Evolutionary conservation across 2,797 vertebrate genomes (phyloP).

Genomic region (Chromis chromis): DNA sequence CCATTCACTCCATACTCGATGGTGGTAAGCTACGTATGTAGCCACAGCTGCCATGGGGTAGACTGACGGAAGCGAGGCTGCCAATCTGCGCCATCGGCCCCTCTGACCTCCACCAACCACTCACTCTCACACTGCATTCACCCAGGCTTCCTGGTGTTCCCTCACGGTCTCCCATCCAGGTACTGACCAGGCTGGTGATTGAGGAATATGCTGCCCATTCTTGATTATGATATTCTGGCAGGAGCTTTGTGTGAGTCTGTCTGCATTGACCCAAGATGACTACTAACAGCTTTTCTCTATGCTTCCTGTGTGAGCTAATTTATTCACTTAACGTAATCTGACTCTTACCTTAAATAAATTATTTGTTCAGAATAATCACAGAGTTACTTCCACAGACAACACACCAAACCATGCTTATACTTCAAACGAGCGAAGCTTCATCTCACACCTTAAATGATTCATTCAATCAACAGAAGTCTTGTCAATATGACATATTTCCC

Average conservation of each 20-base stretch:
- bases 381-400: neutral
- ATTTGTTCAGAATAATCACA: too few species aligned
- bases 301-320: conserved; percentile 15
- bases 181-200: conserved; percentile 35
- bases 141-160: too few species aligned
- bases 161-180: too few species aligned
- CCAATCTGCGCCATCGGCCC: too few species aligned
- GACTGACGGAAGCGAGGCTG: too few species aligned
- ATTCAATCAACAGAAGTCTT: conserved; percentile 6
- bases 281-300: neutral
- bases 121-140: too few species aligned
- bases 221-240: conserved; percentile 34
- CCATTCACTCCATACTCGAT: too few species aligned
- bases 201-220: conserved; percentile 17
- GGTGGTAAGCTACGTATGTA: too few species aligned
- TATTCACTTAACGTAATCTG: neutral
- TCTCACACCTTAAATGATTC: conserved; percentile 13
- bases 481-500: neutral
- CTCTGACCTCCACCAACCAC: too few species aligned
- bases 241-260: conserved; percentile 31
- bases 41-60: too few species aligned
- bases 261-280: neutral
- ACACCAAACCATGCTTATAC: neutral
- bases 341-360: neutral
- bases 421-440: neutral